Evolutionary conservation across 1,140 invertebrate species (phyloP).

Genomic region (Aphaenogaster floridana): DNA sequence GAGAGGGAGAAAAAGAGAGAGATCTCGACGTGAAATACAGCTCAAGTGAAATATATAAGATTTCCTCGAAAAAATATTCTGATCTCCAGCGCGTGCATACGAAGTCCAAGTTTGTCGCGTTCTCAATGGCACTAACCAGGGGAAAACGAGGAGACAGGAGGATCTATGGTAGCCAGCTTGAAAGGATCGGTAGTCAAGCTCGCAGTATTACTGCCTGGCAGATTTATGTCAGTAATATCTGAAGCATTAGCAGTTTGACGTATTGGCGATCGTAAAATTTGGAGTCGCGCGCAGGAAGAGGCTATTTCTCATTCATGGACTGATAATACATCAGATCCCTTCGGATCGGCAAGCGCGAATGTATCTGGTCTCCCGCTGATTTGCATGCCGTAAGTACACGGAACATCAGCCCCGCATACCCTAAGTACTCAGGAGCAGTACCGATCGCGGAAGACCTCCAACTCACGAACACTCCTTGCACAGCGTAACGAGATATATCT

Average conservation of each 20-base stretch:
- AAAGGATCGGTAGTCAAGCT: slow-evolving; percentile 55
- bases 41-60: background rate
- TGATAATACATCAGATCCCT: slow-evolving; percentile 73
- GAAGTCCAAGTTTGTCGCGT: slow-evolving; percentile 5
- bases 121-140: slow-evolving; percentile 36
- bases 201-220: slow-evolving; percentile 68
- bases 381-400: slow-evolving; percentile 32
- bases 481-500: slow-evolving; percentile 55
- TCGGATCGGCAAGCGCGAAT: background rate
- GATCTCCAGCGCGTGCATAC: background rate
- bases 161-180: slow-evolving; percentile 61
- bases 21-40: slow-evolving; percentile 20
- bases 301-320: slow-evolving; percentile 76
- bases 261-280: slow-evolving; percentile 79
- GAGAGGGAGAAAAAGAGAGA: background rate
- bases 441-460: slow-evolving; percentile 18
- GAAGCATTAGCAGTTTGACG: slow-evolving; percentile 79
- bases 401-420: slow-evolving; percentile 3
- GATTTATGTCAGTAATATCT: slow-evolving; percentile 82
- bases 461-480: slow-evolving; percentile 22
- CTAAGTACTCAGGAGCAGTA: slow-evolving; percentile 15
- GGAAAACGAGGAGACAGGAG: slow-evolving; percentile 35
- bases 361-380: slow-evolving; percentile 14
- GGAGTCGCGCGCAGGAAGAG: slow-evolving; percentile 56
- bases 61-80: slow-evolving; percentile 28